Evolutionary conservation across 2,113 vertebrate genomes (phyloP), one percentile per base, ranked within the genome.

Genomic region (Phocoena phocoena): DNA sequence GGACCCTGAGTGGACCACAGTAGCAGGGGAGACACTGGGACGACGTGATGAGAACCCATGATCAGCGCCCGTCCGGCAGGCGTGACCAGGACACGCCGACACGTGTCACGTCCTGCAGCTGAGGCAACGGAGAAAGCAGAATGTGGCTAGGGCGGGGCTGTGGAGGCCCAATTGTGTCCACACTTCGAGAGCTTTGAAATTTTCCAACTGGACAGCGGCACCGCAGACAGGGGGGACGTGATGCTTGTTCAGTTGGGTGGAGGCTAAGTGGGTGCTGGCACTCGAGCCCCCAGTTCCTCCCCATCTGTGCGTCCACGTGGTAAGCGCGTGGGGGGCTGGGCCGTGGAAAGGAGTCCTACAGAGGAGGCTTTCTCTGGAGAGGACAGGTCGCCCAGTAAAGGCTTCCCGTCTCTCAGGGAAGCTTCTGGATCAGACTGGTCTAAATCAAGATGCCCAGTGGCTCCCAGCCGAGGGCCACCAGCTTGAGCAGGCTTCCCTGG

Each of bases 31-130:
- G 73, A n/a, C 1, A 1, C 71, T 17, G 55, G 18, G 31, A 8
- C 0, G 2, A 10, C 1, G 8, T 6, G 6, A 17, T 0, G n/a
- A 8, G 41, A n/a, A 26, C 33, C 0, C 3, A 6, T 1, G 6
- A 28, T 11, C 8, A 25, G 62, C 0, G 1, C n/a, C 4, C 2
- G 6, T 2, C 26, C 2, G 11, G 44, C 17, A 18, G 5, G 17
- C 4, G 1, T 6, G 14, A 14, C 6, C 17, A 41, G 91, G 58
- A 67, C n/a, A 1, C 9, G 60, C 60, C 60, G 18, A 53, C 53
- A 53, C 5, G 53, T 53, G 53, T 17, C 53, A 53, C 53, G 5
- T 53, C 53, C 53, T 53, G 53, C 15, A 53, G 53, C 0, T 0
- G 53, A 53, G 15, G 53, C 53, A 17, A 53, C 1, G 5, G 53